A percentile compares a stretch with the other conserved stretches of the same genome.
Conservation (phyloP, 2,113 vertebrate genomes). For the Apodemus speciosus region DNA sequence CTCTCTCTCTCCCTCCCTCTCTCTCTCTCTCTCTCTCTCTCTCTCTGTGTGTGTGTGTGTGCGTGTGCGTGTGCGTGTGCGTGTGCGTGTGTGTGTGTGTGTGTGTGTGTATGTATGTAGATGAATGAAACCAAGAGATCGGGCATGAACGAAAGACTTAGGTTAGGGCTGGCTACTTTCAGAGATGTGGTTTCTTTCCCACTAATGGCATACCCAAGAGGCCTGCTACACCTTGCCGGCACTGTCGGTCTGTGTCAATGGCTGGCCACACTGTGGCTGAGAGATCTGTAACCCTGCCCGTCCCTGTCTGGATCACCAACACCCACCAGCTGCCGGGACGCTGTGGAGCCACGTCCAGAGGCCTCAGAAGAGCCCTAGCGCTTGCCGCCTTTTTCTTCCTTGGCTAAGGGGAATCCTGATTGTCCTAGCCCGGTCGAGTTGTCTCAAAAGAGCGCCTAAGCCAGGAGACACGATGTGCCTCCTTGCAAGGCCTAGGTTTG, state of each 20-base stretch:
- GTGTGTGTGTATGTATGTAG: neutral
- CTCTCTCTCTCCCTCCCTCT: neutral
- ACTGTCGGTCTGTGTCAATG: neutral
- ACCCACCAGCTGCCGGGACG: neutral
- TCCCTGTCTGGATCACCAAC: neutral
- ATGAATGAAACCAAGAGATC: neutral
- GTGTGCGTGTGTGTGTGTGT: neutral
- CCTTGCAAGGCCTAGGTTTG: neutral
- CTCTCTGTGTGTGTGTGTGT: neutral
- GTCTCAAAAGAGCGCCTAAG: neutral
- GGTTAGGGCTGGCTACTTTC: constrained; percentile 18
- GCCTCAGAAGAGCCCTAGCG: neutral
- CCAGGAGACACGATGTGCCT: fast-evolving
- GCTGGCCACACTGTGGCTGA: neutral
- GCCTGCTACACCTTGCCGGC: neutral
- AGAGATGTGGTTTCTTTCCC: constrained; percentile 49
- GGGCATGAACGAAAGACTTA: neutral
- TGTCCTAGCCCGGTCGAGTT: neutral
- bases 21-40: too few species aligned
- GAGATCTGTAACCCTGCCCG: neutral
- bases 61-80: neutral
- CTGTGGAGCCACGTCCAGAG: constrained; percentile 31
- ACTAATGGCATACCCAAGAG: constrained; percentile 13
- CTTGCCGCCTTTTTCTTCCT: neutral
- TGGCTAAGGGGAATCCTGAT: neutral